Evolutionary conservation across 2,888 invertebrate species (phyloP).

Genomic region (Habroteleia sp.): DNA sequence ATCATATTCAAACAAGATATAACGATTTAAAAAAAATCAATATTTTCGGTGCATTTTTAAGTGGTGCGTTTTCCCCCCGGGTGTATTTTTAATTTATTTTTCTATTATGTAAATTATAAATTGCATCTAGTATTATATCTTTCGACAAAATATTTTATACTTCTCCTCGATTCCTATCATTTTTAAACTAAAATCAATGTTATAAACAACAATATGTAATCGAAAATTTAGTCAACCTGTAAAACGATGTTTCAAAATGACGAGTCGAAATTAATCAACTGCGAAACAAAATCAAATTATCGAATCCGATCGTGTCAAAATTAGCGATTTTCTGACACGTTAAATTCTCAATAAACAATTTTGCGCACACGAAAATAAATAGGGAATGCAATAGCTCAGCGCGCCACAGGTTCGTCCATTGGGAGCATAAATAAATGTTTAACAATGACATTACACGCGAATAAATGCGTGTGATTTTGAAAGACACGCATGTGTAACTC

Average conservation of each 20-base stretch:
- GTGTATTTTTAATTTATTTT: too few species aligned
- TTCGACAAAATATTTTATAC: too few species aligned
- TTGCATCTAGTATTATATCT: too few species aligned
- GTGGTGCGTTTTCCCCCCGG: too few species aligned
- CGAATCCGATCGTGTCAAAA: constrained; percentile 9
- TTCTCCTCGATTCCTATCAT: too few species aligned
- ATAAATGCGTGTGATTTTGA: constrained; percentile 2
- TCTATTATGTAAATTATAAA: too few species aligned
- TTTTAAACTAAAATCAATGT: too few species aligned
- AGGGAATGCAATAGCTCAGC: constrained; percentile 22
- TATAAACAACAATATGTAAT: too few species aligned
- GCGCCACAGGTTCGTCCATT: not conserved
- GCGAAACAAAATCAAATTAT: constrained; percentile 7
- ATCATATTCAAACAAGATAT: too few species aligned
- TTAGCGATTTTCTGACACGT: constrained; percentile 14
- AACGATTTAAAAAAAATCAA: too few species aligned
- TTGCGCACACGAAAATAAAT: constrained; percentile 29
- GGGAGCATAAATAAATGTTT: constrained; percentile 24
- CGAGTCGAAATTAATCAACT: constrained; percentile 12
- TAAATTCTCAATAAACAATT: constrained; percentile 17
- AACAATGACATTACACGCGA: constrained; percentile 15
- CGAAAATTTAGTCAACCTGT: not conserved
- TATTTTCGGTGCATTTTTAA: too few species aligned
- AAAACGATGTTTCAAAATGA: not conserved
- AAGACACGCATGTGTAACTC: not conserved